These are phyloP conservation scores for Epirrhoe alternata DNA, from an alignment of 2,888 invertebrate genomes.

Conservation along the genomic window DNA sequence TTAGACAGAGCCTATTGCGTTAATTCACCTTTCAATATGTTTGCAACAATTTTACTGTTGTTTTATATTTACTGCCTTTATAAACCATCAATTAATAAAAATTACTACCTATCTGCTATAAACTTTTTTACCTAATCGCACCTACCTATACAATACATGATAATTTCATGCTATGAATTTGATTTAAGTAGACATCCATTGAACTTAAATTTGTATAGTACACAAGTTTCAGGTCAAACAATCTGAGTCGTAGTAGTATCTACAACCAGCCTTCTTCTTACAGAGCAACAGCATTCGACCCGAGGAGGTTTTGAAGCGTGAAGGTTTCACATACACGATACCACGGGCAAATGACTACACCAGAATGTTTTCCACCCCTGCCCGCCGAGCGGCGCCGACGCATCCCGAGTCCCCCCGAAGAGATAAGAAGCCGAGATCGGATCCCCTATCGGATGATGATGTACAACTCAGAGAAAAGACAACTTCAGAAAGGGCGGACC, in stretches of 20 bases:
- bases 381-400: constrained; percentile 72
- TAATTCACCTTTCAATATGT: neutral
- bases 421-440: constrained; percentile 77
- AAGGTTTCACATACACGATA: constrained; percentile 85
- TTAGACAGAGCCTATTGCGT: neutral
- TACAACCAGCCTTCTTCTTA: constrained; percentile 2
- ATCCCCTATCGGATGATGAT: constrained; percentile 49
- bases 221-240: neutral
- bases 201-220: neutral
- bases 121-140: too few species aligned
- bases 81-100: too few species aligned
- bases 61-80: too few species aligned
- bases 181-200: too few species aligned
- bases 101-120: too few species aligned
- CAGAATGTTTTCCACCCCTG: constrained; percentile 80
- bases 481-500: constrained; percentile 61
- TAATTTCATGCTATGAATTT: too few species aligned
- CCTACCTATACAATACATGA: too few species aligned
- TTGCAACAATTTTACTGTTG: too few species aligned
- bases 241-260: too few species aligned
- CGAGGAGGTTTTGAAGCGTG: constrained; percentile 69
- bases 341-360: constrained; percentile 85
- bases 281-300: constrained; percentile 60
- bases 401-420: constrained; percentile 75
- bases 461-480: constrained; percentile 65